Percentiles rank a stretch among this genome's conserved stretches.
phyloP scores from a whole-genome alignment of 1,140 invertebrate genomes.

The Penaeus indicus region DNA sequence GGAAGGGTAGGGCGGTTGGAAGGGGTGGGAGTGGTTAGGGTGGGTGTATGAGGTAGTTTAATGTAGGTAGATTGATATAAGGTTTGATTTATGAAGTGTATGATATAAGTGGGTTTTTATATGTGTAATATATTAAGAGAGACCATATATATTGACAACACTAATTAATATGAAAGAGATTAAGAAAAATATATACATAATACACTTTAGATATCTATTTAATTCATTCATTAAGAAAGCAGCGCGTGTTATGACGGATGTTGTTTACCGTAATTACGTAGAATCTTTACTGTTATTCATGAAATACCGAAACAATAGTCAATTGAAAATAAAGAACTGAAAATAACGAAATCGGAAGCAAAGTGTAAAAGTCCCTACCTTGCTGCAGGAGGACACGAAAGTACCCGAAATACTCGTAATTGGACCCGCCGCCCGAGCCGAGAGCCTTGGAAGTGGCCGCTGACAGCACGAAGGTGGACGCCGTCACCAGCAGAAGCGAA shows the following conservation, averaged over 20 bases:
- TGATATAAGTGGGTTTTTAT: too few relatives aligned
- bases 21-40: too few relatives aligned
- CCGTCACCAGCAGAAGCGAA: neutral
- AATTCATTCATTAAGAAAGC: neutral
- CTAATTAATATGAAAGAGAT: neutral
- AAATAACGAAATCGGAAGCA: neutral
- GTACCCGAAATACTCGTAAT: neutral
- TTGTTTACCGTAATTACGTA: too few relatives aligned
- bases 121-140: too few relatives aligned
- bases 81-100: too few relatives aligned
- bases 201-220: neutral
- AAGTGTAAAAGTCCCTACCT: neutral
- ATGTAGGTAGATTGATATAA: too few relatives aligned
- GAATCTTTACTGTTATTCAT: too few relatives aligned
- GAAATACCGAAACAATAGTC: too few relatives aligned
- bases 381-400: constrained; percentile 38
- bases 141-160: too few relatives aligned
- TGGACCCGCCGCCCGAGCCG: neutral
- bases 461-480: neutral
- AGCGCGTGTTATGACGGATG: too few relatives aligned
- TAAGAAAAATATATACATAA: neutral
- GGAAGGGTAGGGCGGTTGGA: too few relatives aligned
- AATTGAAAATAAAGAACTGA: neutral
- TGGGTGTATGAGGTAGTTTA: too few relatives aligned
- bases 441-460: neutral